Evolutionary conservation across 2,888 invertebrate genomes (phyloP), one percentile per base, ranked within the genome.

Genomic region (Ecdyonurus torrentis): DNA sequence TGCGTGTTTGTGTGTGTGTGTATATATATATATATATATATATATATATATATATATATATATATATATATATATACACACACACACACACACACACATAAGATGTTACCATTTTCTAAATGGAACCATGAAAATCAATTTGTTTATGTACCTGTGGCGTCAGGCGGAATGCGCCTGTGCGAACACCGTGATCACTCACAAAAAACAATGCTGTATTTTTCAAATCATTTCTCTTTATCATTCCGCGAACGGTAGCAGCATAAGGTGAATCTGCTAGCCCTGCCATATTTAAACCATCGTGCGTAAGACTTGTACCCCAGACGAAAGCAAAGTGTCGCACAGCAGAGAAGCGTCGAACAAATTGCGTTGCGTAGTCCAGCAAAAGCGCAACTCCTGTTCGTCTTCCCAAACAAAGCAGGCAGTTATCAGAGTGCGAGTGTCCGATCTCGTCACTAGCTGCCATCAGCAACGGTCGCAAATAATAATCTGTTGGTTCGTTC

Each of bases 91-190:
- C n/a, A n/a, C n/a, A n/a, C n/a, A n/a, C n/a, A n/a, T n/a, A n/a
- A n/a, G n/a, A n/a, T n/a, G n/a, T n/a, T n/a, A n/a, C n/a, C n/a
- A n/a, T n/a, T n/a, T n/a, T n/a, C n/a, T n/a, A n/a, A n/a, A n/a
- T n/a, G n/a, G n/a, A n/a, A n/a, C n/a, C n/a, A n/a, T n/a, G n/a
- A n/a, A n/a, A n/a, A n/a, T n/a, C n/a, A n/a, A n/a, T n/a, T n/a
- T n/a, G n/a, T n/a, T n/a, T n/a, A n/a, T n/a, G 15, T 37, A 37
- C 78, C 25, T 76, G 72, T 62, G 71, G 72, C 0, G 75, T 74
- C 50, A 70, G 68, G 18, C 75, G 68, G 53, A 76, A 73, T 19
- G 68, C 67, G 3, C 76, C 77, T 64, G 73, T 76, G 19, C 78
- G 69, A 66, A 74, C 72, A 1, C 78, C 78, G 65, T 78, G 78